Conservation (phyloP, 2,888 invertebrate genomes). For the Autographa pulchrina region DNA sequence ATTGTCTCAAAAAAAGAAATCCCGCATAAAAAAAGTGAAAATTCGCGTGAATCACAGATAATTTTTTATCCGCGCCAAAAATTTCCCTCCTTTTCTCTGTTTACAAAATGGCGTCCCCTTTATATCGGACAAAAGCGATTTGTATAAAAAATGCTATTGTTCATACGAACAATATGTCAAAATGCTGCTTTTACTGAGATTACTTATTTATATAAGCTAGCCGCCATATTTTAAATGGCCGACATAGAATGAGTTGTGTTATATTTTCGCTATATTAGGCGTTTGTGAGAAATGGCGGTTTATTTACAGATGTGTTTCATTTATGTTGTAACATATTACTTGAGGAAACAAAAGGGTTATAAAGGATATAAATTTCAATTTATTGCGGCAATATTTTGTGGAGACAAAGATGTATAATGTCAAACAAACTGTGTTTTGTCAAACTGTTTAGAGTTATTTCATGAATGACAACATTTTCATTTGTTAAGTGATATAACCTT, state of each 20-base stretch:
- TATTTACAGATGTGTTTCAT: constrained; percentile 2
- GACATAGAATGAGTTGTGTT: constrained; percentile 35
- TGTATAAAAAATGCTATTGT: constrained; percentile 79
- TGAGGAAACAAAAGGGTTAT: neutral
- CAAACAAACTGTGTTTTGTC: neutral
- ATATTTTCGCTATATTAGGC: constrained; percentile 29
- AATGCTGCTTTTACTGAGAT: constrained; percentile 74
- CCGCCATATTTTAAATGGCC: constrained; percentile 40
- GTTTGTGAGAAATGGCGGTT: constrained; percentile 10
- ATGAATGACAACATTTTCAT: neutral
- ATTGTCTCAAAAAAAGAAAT: constrained; percentile 41
- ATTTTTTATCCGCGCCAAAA: constrained; percentile 59
- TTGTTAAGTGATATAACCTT: neutral
- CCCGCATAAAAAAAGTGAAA: constrained; percentile 44
- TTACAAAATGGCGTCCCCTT: constrained; percentile 63
- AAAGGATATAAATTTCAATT: neutral
- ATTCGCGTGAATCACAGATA: constrained; percentile 58
- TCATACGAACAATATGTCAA: constrained; percentile 78
- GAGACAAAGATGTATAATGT: neutral
- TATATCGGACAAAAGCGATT: constrained; percentile 74
- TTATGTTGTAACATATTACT: neutral
- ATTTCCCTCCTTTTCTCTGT: constrained; percentile 52
- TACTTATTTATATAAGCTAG: constrained; percentile 65
- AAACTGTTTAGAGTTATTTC: neutral
- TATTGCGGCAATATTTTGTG: neutral